Percentiles rank a stretch among this genome's conserved stretches.
phyloP scores from a whole-genome alignment of 2,888 invertebrate genomes.

The Lumbricus terrestris region DNA sequence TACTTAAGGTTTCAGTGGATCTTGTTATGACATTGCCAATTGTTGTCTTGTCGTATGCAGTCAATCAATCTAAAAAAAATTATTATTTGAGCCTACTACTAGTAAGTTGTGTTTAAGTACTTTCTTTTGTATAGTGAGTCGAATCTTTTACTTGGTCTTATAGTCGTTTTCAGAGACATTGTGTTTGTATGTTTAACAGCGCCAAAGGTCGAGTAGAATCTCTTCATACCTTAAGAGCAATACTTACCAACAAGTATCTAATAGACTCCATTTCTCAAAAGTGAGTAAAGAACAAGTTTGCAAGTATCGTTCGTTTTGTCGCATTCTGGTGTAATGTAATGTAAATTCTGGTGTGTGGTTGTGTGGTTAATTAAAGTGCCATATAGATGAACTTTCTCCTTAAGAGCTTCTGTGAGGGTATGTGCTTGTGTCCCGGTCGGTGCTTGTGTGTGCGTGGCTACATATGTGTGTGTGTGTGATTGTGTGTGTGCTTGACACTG shows the following conservation, averaged over 20 bases:
- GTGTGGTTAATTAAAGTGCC: neutral
- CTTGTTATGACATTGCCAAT: neutral
- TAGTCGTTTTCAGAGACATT: neutral
- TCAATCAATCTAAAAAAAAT: neutral
- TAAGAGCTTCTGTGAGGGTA: neutral
- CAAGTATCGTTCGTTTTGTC: neutral
- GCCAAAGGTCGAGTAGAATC: slow-evolving; percentile 76
- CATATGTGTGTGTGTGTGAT: too few species aligned
- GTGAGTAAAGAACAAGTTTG: slow-evolving; percentile 55
- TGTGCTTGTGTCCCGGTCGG: neutral
- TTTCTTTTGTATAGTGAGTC: neutral
- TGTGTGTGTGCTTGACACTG: too few species aligned
- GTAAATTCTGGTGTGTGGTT: too few species aligned
- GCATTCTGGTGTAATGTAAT: neutral
- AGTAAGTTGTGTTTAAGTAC: neutral
- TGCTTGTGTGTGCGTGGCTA: neutral
- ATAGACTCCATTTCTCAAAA: slow-evolving; percentile 76
- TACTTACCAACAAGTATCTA: slow-evolving; percentile 76
- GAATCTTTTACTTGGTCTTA: neutral
- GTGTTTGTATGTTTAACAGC: slow-evolving; percentile 44
- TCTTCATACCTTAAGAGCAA: slow-evolving; percentile 71
- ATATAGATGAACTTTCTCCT: neutral
- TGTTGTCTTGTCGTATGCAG: neutral
- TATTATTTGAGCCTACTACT: too few species aligned
- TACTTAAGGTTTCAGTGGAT: neutral